These are phyloP conservation scores for Alosa alosa DNA, from an alignment of 2,113 vertebrate genomes.

Conservation along the genomic window DNA sequence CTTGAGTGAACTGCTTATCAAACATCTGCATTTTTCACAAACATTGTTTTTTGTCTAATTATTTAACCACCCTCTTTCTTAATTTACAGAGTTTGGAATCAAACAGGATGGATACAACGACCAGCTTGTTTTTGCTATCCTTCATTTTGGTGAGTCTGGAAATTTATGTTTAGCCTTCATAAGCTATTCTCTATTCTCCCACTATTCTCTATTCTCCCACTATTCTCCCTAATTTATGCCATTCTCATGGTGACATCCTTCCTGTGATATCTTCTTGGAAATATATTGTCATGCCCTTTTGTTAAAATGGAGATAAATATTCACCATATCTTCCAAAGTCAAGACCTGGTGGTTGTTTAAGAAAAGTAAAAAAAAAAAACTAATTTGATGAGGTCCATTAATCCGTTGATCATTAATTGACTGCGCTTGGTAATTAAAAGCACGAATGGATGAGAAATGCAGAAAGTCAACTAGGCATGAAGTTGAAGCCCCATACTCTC, in stretches of 20 bases:
- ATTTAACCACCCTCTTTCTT: slow-evolving; percentile 32
- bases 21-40: background rate
- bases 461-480: slow-evolving; percentile 39
- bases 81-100: slow-evolving; percentile 49
- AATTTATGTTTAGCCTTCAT: background rate
- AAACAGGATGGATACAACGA: slow-evolving; percentile 64
- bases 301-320: background rate
- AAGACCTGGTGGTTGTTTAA: background rate
- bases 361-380: slow-evolving; percentile 28
- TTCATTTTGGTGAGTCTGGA: slow-evolving; percentile 66
- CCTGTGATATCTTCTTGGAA: background rate
- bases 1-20: background rate
- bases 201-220: too few species aligned
- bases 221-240: background rate
- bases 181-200: too few species aligned
- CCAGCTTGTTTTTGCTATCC: slow-evolving; percentile 59
- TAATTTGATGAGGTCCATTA: slow-evolving; percentile 50
- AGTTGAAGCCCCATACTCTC: background rate
- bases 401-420: slow-evolving; percentile 50
- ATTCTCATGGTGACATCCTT: background rate
- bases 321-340: background rate
- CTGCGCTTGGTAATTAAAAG: slow-evolving; percentile 52
- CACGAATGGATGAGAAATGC: slow-evolving; percentile 33
- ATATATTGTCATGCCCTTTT: background rate
- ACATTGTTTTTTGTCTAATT: background rate